phyloP scores from a whole-genome alignment of 2,888 invertebrate species.

The Halocaridina rubra region DNA sequence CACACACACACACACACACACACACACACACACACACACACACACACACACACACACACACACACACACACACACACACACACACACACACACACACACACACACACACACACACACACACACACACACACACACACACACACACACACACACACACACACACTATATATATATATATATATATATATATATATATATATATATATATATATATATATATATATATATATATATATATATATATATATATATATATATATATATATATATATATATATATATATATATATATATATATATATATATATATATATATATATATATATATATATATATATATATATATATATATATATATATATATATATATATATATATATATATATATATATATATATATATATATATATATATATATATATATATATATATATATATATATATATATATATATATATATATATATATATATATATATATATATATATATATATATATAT shows the following conservation, averaged over 20 bases:
- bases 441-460: constrained; percentile 19
- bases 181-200: not conserved
- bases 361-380: constrained; percentile 16
- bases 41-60: too few relatives aligned
- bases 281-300: constrained; percentile 8
- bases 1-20: too few relatives aligned
- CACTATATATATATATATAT: not conserved
- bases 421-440: constrained; percentile 19
- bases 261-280: not conserved
- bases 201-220: not conserved
- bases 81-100: not conserved
- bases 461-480: constrained; percentile 14
- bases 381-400: constrained; percentile 14
- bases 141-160: too few relatives aligned
- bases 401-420: constrained; percentile 8
- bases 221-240: not conserved
- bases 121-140: not conserved
- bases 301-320: constrained; percentile 11
- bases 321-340: constrained; percentile 14
- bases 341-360: constrained; percentile 14
- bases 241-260: not conserved
- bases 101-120: not conserved
- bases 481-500: constrained; percentile 11
- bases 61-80: too few relatives aligned
- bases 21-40: too few relatives aligned